These are phyloP conservation scores for Aegypius monachus DNA, from an alignment of 2,113 vertebrate genomes.

Conservation along the genomic window DNA sequence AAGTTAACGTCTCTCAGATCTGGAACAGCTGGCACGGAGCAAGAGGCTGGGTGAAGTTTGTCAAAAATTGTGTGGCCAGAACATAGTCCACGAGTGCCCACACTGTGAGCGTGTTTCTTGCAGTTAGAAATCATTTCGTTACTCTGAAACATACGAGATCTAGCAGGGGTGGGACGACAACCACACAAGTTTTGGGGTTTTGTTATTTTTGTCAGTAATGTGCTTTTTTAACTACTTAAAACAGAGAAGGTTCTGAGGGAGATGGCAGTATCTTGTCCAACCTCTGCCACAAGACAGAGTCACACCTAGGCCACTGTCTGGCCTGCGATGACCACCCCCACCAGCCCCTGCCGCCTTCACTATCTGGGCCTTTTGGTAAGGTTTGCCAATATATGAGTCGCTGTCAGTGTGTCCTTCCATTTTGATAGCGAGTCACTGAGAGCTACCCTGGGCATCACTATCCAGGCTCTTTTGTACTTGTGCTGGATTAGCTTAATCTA, in stretches of 20 bases:
- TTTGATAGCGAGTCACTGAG: neutral
- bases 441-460: neutral
- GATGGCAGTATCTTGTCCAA: neutral
- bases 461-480: neutral
- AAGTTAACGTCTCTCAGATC: neutral
- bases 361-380: neutral
- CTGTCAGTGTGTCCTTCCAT: neutral
- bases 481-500: neutral
- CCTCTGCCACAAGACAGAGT: neutral
- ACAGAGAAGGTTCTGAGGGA: neutral
- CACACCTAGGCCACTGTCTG: neutral
- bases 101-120: neutral
- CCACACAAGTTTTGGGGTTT: neutral
- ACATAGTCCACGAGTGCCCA: neutral
- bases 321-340: neutral
- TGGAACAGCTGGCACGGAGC: neutral
- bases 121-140: neutral
- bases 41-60: neutral
- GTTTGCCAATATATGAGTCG: neutral
- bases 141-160: neutral
- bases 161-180: fast-evolving
- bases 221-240: neutral
- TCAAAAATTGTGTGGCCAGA: neutral
- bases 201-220: neutral
- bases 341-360: neutral